Evolutionary conservation across 2,888 invertebrate species (phyloP), one percentile per base, ranked within the genome.

Genomic region (Nemurella pictetii): DNA sequence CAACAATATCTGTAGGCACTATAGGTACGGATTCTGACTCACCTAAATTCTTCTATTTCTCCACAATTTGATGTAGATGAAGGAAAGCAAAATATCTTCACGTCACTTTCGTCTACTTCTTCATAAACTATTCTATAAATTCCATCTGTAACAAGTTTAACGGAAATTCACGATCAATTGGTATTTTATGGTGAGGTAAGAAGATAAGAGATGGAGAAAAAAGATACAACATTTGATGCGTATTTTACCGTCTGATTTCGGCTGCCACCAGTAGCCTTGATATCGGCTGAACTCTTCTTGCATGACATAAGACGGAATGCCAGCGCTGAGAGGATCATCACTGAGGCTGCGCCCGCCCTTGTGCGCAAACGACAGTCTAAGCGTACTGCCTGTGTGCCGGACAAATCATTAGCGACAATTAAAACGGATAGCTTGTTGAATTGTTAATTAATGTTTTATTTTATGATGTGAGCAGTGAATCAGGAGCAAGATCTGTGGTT

Each of bases 221-320:
- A 20, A 81, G 29, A 81, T 28, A 72, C 20, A 20, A 27, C 0
- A 82, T 7, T 81, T n/a, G n/a, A n/a, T n/a, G n/a, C n/a, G n/a
- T 25, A 55, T 36, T 84, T 88, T 88, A 94, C 94, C 94, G 86
- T 93, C 91, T 80, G 93, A 93, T 87, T 92, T 92, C 0, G 98
- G 97, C 89, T 98, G 97, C 99, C 99, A 99, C 99, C 99, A 99
- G 90, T 97, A 98, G 0, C 99, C 99, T 85, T 96, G 97, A 90
- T 98, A 99, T 55, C 98, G 92, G 87, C 96, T 96, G 91, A 99
- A 99, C 91, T 99, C 99, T 90, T 99, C 99, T 90, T 99, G 99
- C 90, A 98, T 98, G 0, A 99, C 98, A 90, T 99, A 99, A 0
- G 98, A 98, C 0, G 99, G 98, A n/a, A 97, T 95, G 0, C 99